Evolutionary conservation across 2,113 vertebrate genomes (phyloP), one percentile per base, ranked within the genome.

Genomic region (Clarias batrachus): DNA sequence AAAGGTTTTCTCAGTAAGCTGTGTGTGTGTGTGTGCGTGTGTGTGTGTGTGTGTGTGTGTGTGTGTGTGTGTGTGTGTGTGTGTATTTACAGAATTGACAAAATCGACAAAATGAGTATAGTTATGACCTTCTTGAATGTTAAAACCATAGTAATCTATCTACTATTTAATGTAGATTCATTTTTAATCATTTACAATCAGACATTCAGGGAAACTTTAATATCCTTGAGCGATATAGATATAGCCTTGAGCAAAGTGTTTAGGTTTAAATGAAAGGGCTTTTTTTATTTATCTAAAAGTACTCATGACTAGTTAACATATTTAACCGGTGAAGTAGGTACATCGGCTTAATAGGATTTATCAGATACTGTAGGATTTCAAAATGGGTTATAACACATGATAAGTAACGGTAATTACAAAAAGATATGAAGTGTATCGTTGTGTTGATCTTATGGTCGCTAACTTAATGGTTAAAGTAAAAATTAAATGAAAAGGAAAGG

Each of bases 131-230:
- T 57, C 17, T 57, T 8, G 13, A 13, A n/a, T 56, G 30, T 30
- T 19, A 30, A 79, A 77, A 78, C 56, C 74, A 78, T 56, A 76
- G 52, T 54, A 52, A 76, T 11, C 41, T 16, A 78, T 78, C 52
- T 56, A 27, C 56, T 56, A 56, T 79, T 79, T 27, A 78, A 57
- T n/a, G 0, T 11, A 10, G 52, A 78, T 78, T 17, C 14, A 78
- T 78, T 57, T 57, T 30, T 76, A 79, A 79, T 79, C 3, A 16
- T 78, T 27, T 57, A 30, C n/a, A 57, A 21, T 79, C 30, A 59
- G 54, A 79, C 3, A 3, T 30, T 79, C n/a, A 57, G 54, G n/a
- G 54, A 57, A 59, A 19, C 76, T 79, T 30, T 57, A 59, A 57
- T 57, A 27, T 54, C 23, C 48, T 30, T 30, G 13, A 30, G 16